Evolutionary conservation across 1,140 invertebrate species (phyloP), one percentile per base, ranked within the genome.

Genomic region (Drosophila kurseongensis): DNA sequence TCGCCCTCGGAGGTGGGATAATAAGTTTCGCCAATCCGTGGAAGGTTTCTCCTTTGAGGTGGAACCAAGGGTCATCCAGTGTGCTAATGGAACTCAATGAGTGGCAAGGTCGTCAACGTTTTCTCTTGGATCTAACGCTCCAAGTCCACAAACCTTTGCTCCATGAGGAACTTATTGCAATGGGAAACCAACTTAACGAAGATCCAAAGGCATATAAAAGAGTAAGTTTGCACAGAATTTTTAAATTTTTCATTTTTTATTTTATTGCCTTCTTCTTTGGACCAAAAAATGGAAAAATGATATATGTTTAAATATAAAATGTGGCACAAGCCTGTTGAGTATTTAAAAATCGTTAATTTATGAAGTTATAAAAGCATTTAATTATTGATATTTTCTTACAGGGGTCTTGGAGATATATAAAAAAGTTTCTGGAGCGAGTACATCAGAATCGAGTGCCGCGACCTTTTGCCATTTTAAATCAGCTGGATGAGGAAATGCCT

Each of bases 401-500:
- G 86, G 60, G 50, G 2, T 66, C 62, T 29, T 88, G 67, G 61
- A 51, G 32, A 14, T 13, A 54, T 35, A 16, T 90, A 3, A n/a
- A n/a, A 4, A 62, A 81, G 4, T 90, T 90, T 23, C 60, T 88
- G 16, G 41, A 58, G 7, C 62, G 56, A 32, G 55, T 79, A 5
- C 72, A 91, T 94, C 27, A 95, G 94, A 85, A 94, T 94, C 38
- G 61, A 40, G 67, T 88, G 3, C 36, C 86, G 7, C 35, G 52
- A 0, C 84, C 84, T 0, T 83, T 67, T 38, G 58, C 41, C 29
- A 74, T 83, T 13, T 73, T 74, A 4, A 83, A 41, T 23, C 84
- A 94, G n/a, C 92, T 94, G 69, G 91, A 95, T 48, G 92, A 93
- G 9, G 93, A 94, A 12, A 94, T 96, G 63, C 80, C 94, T 0